A percentile compares a stretch with the other conserved stretches of the same genome.
Conservation (phyloP, 2,888 invertebrate species). For the Steinernema carpocapsae region DNA sequence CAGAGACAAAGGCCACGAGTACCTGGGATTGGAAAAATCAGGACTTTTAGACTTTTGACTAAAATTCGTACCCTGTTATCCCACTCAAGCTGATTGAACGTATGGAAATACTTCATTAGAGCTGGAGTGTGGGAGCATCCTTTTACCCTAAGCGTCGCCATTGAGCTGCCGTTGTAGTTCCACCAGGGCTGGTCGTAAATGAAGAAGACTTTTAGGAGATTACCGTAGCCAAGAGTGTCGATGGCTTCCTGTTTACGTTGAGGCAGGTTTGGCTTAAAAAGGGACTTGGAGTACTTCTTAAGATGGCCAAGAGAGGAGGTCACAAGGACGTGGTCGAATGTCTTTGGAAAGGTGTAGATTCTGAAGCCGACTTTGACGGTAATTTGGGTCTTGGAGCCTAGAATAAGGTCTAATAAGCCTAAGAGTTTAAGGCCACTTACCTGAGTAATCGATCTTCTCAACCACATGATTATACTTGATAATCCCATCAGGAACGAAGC, state of each 20-base stretch:
- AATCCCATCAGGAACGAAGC: slow-evolving; percentile 41
- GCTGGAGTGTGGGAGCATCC: slow-evolving; percentile 44
- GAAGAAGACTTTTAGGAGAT: slow-evolving; percentile 59
- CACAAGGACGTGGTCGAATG: slow-evolving; percentile 62
- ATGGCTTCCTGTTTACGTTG: slow-evolving; percentile 56
- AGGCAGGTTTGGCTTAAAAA: slow-evolving; percentile 55
- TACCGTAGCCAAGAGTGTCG: slow-evolving; percentile 52
- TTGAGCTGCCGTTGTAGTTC: slow-evolving; percentile 49
- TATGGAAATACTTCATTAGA: slow-evolving; percentile 46
- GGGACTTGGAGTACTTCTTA: slow-evolving; percentile 46
- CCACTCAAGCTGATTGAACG: slow-evolving; percentile 55
- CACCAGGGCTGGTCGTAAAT: slow-evolving; percentile 61
- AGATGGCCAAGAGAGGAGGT: slow-evolving; percentile 63
- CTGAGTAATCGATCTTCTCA: slow-evolving; percentile 51
- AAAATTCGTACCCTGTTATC: slow-evolving; percentile 40
- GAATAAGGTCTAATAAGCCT: too few species aligned
- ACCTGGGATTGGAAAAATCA: slow-evolving; percentile 45
- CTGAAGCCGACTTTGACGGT: neutral
- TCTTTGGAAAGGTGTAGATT: neutral
- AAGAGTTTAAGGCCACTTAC: too few species aligned
- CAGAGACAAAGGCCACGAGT: slow-evolving; percentile 61
- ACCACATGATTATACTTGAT: slow-evolving; percentile 55
- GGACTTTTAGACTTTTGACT: slow-evolving; percentile 3
- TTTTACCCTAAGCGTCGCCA: slow-evolving; percentile 54
- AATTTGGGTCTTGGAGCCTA: neutral